Evolutionary conservation across 2,113 vertebrate species (phyloP).

Genomic region (Tympanuchus pallidicinctus): DNA sequence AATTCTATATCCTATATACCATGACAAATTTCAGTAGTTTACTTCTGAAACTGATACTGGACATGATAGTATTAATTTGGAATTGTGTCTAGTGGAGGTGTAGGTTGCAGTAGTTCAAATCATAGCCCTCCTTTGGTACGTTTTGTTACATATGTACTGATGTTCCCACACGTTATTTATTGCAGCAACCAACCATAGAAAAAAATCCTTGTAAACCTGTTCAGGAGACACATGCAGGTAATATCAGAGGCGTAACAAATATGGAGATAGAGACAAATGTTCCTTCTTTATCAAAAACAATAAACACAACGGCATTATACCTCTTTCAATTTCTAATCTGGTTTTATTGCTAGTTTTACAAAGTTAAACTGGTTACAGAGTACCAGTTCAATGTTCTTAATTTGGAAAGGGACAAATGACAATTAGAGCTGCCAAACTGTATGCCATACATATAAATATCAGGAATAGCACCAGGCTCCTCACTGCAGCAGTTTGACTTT

Average conservation of each 20-base stretch:
- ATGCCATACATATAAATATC: neutral
- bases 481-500: neutral
- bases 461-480: neutral
- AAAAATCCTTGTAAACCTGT: neutral
- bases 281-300: neutral
- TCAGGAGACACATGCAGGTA: neutral
- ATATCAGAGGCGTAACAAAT: neutral
- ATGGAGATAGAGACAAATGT: neutral
- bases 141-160: neutral
- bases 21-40: neutral
- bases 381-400: neutral
- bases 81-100: neutral
- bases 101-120: conserved; percentile 8
- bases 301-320: neutral
- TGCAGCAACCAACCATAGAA: neutral
- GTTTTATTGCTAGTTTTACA: neutral
- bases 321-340: neutral
- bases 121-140: neutral
- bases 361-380: neutral
- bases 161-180: neutral
- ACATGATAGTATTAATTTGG: neutral
- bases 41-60: conserved; percentile 14
- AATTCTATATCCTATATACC: neutral
- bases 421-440: neutral
- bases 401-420: neutral